These are phyloP conservation scores for Dorcus parallelipipedus DNA, from an alignment of 2,888 invertebrate species.

Conservation along the genomic window DNA sequence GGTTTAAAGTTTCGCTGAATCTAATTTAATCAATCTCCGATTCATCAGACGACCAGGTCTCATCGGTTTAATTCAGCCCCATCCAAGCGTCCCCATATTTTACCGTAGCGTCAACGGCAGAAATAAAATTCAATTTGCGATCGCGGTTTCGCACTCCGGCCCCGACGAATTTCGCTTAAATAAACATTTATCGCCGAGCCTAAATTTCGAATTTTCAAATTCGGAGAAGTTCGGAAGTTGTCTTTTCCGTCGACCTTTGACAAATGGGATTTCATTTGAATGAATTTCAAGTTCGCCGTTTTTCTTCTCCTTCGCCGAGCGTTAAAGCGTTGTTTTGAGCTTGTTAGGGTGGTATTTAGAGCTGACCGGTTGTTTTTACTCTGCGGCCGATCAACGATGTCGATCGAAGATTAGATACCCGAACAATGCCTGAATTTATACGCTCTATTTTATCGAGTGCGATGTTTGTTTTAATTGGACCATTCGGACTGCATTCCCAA, in stretches of 20 bases:
- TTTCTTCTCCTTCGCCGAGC: background rate
- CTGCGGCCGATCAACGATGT: slow-evolving; percentile 41
- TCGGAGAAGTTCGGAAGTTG: too few species aligned
- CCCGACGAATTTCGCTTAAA: too few species aligned
- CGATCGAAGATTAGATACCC: slow-evolving; percentile 47
- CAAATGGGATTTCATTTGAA: too few species aligned
- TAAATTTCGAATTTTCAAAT: too few species aligned
- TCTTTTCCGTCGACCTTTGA: too few species aligned
- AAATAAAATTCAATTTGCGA: slow-evolving; percentile 1
- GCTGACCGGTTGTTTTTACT: slow-evolving; percentile 40
- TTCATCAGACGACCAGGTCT: background rate
- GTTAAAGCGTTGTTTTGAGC: slow-evolving; percentile 32
- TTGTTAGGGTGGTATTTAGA: slow-evolving; percentile 45
- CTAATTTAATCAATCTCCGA: background rate
- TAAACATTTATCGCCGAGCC: too few species aligned
- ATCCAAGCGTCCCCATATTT: background rate
- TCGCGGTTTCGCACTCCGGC: background rate
- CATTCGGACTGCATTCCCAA: slow-evolving; percentile 32
- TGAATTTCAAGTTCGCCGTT: too few species aligned
- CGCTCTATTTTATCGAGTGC: slow-evolving; percentile 44
- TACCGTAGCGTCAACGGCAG: background rate
- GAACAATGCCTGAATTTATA: slow-evolving; percentile 49
- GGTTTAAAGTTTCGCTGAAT: background rate
- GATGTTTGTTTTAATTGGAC: slow-evolving; percentile 41
- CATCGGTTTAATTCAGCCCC: background rate